Evolutionary conservation across 1,140 invertebrate genomes (phyloP), one percentile per base, ranked within the genome.

Genomic region (Theocolax elegans): DNA sequence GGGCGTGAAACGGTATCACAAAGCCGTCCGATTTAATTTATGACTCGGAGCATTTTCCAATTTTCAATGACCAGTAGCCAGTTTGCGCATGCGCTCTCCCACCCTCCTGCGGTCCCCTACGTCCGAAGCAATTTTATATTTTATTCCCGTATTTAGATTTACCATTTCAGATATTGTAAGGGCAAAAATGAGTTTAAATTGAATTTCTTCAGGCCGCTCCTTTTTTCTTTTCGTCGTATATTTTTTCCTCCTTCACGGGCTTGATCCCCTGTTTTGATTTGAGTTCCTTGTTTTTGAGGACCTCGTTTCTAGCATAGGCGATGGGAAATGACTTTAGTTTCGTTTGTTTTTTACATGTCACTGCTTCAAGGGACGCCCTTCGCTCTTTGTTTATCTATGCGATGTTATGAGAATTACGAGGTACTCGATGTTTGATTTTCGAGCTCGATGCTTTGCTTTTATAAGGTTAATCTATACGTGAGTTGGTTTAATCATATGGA

Each of bases 101-200:
- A 2, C 29, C 7, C n/a, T 19, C 29, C 7, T 35, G 13, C 46
- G 51, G 51, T 53, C 48, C n/a, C 42, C 58, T 54, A 10, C 23
- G n/a, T 49, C 56, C 58, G 67, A 80, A 76, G 71, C 74, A 79
- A 80, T 83, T 83, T 83, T 79, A 79, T 77, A 80, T 81, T 83
- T 82, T 80, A 81, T 78, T 77, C 76, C 75, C 76, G 76, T 77
- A 79, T 77, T 82, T 79, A 79, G 79, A 83, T 83, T 81, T 76
- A 79, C 74, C 78, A 75, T 78, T 79, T 70, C 73, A 77, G 78
- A 81, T 81, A 80, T 80, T 78, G 79, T 74, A 72, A 78, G 77
- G 78, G 79, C 78, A 80, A 82, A 83, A 84, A 83, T 82, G 82
- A 83, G 77, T 78, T 81, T 76, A 78, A 81, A 82, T 83, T 78